A percentile compares a stretch with the other conserved stretches of the same genome.
phyloP scores from a whole-genome alignment of 2,888 invertebrate species.

The Drosophila demipolita region DNA sequence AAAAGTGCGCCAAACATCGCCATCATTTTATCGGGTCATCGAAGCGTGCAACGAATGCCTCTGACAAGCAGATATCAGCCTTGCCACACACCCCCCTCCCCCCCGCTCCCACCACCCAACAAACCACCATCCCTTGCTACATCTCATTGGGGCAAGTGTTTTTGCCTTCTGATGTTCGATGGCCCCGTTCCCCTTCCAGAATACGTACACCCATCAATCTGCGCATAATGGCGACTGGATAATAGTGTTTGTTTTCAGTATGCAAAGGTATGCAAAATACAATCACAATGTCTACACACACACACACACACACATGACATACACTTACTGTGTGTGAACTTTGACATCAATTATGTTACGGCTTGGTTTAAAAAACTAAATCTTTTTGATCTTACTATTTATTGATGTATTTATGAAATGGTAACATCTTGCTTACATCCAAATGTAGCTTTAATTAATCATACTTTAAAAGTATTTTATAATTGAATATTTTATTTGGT shows the following conservation, averaged over 20 bases:
- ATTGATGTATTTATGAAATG: background rate
- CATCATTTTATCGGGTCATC: constrained; percentile 68
- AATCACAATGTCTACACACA: constrained; percentile 34
- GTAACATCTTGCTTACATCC: background rate
- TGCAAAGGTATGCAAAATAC: constrained; percentile 70
- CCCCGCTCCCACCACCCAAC: background rate
- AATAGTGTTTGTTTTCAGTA: constrained; percentile 72
- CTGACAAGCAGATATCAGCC: constrained; percentile 9
- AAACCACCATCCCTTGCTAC: background rate
- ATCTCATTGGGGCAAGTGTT: constrained; percentile 45
- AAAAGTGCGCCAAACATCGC: constrained; percentile 46
- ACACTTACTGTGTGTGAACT: constrained; percentile 15
- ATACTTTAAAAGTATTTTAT: background rate
- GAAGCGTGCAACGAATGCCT: constrained; percentile 60
- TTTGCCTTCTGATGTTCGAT: constrained; percentile 16
- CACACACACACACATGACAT: constrained; percentile 14
- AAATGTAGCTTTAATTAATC: background rate
- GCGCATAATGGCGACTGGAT: constrained; percentile 71
- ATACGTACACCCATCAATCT: constrained; percentile 71
- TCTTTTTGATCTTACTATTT: background rate
- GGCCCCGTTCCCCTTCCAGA: constrained; percentile 8
- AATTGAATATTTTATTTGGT: background rate
- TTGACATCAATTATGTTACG: background rate
- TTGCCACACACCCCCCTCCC: constrained; percentile 17
- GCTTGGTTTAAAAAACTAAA: background rate